Percentiles rank a stretch among this genome's conserved stretches.
phyloP scores from a whole-genome alignment of 2,797 vertebrate species.

The Gymnodraco acuticeps region DNA sequence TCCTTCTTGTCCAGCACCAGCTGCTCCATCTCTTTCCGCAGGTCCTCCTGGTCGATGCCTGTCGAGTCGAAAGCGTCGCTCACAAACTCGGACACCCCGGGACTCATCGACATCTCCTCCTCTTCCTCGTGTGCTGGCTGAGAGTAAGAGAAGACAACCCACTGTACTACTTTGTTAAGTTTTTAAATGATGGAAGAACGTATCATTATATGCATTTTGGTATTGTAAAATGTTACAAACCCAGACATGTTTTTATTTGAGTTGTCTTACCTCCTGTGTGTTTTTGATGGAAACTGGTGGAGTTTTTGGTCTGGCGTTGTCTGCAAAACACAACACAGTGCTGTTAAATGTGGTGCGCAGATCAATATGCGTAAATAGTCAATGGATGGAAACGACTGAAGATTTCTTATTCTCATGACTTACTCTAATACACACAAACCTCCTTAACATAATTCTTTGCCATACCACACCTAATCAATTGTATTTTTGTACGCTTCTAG shows the following conservation, averaged over 20 bases:
- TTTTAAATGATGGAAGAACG: not conserved
- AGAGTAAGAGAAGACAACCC: not conserved
- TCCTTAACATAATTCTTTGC: too few species aligned
- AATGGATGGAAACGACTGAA: not conserved
- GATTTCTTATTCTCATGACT: not conserved
- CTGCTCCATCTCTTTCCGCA: slow-evolving; percentile 98
- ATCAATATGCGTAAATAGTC: not conserved
- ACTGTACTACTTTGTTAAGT: rapidly evolving
- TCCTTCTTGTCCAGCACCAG: slow-evolving; percentile 94
- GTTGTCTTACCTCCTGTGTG: slow-evolving; percentile 71
- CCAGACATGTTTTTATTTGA: not conserved
- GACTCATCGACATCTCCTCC: slow-evolving; percentile 96
- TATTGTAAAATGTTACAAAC: not conserved
- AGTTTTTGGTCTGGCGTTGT: slow-evolving; percentile 84
- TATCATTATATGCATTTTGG: rapidly evolving
- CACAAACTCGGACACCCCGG: slow-evolving; percentile 95
- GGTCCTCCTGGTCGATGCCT: slow-evolving; percentile 92
- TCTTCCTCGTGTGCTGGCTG: slow-evolving; percentile 86
- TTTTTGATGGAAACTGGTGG: slow-evolving; percentile 82
- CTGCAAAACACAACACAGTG: slow-evolving; percentile 56
- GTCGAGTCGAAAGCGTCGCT: slow-evolving; percentile 95
- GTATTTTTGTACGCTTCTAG: too few species aligned
- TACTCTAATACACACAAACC: too few species aligned
- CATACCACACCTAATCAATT: too few species aligned
- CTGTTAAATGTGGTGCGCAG: slow-evolving; percentile 5